Percentiles rank a stretch among this genome's conserved stretches.
phyloP scores from a whole-genome alignment of 2,797 vertebrate species.

The Tolypeutes matacus region DNA sequence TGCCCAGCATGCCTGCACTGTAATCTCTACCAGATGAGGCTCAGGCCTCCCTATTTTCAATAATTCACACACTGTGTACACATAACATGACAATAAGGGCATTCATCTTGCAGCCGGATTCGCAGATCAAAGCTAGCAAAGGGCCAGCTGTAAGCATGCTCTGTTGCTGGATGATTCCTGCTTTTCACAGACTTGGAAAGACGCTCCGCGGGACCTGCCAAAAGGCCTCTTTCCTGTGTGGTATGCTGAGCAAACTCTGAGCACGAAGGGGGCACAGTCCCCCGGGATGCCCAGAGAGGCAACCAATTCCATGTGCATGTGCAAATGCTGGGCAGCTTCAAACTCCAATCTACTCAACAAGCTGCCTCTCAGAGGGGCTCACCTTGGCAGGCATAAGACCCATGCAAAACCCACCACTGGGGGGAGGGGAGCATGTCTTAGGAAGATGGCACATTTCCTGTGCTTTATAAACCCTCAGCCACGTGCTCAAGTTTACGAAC shows the following conservation, averaged over 20 bases:
- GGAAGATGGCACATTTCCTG: constrained; percentile 40
- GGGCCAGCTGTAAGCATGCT: constrained; percentile 98
- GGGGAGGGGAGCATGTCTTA: constrained; percentile 71
- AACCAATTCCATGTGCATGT: constrained; percentile 84
- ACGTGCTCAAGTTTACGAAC: neutral
- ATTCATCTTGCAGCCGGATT: constrained; percentile 98
- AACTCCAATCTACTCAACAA: constrained; percentile 66
- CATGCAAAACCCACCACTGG: neutral
- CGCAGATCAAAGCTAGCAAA: constrained; percentile 99
- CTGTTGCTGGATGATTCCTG: constrained; percentile 98
- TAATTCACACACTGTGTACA: constrained; percentile 99
- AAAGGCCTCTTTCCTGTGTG: constrained; percentile 91
- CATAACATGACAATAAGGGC: constrained; percentile 99
- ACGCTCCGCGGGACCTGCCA: constrained; percentile 92
- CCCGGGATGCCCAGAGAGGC: constrained; percentile 86
- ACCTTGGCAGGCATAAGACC: neutral
- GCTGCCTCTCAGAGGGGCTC: constrained; percentile 72
- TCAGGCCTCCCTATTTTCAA: constrained; percentile 96
- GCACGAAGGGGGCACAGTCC: constrained; percentile 87
- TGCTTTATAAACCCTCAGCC: constrained; percentile 16
- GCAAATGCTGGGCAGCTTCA: constrained; percentile 80
- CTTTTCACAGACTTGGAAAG: constrained; percentile 95
- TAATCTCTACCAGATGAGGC: constrained; percentile 97
- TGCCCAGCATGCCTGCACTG: constrained; percentile 94
- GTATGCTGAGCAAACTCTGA: constrained; percentile 90